These are phyloP conservation scores for Platysternon megacephalum DNA, from an alignment of 2,113 vertebrate species.

Conservation along the genomic window DNA sequence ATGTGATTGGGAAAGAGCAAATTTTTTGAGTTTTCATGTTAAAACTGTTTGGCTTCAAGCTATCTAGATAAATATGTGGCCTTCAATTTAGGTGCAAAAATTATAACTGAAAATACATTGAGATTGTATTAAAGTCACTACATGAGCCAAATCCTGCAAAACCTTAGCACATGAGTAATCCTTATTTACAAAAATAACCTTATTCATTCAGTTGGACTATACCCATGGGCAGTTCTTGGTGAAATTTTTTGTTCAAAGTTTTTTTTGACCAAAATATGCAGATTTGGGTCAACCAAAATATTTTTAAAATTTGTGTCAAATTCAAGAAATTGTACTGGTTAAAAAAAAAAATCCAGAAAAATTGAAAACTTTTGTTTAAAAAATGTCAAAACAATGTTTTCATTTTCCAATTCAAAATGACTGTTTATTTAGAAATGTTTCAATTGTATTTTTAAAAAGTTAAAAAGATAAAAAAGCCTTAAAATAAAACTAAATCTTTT, in stretches of 20 bases:
- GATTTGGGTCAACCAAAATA: background rate
- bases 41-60: slow-evolving; percentile 25
- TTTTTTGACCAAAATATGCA: background rate
- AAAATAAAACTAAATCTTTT: background rate
- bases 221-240: background rate
- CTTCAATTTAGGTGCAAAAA: slow-evolving; percentile 38
- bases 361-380: background rate
- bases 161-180: background rate
- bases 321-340: background rate
- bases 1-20: background rate
- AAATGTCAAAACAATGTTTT: background rate
- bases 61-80: background rate
- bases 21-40: slow-evolving; percentile 10
- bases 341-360: background rate
- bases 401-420: background rate
- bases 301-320: background rate
- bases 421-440: background rate
- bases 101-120: background rate
- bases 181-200: background rate
- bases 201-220: background rate
- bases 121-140: background rate
- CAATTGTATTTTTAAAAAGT: background rate
- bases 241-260: background rate
- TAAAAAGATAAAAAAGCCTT: background rate
- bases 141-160: background rate